Evolutionary conservation across 1,140 invertebrate species (phyloP).

Genomic region (Manduca sexta): DNA sequence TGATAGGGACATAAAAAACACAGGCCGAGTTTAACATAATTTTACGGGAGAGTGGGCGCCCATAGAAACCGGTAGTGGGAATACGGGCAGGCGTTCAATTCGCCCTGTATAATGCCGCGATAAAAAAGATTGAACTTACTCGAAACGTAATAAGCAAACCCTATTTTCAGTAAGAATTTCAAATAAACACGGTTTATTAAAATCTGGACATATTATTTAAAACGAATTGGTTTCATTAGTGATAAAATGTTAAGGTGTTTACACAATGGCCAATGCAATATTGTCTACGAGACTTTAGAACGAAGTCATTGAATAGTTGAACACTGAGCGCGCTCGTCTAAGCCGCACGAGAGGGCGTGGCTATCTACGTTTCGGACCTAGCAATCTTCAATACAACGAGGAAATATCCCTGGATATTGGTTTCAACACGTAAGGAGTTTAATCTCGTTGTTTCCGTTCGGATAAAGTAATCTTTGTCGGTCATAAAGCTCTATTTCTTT

Average conservation of each 20-base stretch:
- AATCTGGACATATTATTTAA: not conserved
- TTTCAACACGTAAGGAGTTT: conserved; percentile 27
- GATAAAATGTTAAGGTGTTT: too few species aligned
- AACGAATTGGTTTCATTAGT: too few species aligned
- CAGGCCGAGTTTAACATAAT: conserved; percentile 61
- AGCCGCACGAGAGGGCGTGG: not conserved
- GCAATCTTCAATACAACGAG: conserved; percentile 6
- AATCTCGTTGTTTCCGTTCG: conserved; percentile 24
- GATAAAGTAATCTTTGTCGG: conserved; percentile 22
- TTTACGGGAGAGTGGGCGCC: conserved; percentile 52
- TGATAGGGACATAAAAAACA: conserved; percentile 46
- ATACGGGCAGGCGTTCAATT: conserved; percentile 48
- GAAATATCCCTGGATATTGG: conserved; percentile 32
- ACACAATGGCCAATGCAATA: too few species aligned
- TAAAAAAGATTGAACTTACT: conserved; percentile 68
- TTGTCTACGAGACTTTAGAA: too few species aligned
- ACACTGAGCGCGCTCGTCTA: too few species aligned
- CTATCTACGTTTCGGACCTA: conserved; percentile 10
- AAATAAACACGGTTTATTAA: conserved; percentile 34
- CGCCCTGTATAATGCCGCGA: conserved; percentile 52
- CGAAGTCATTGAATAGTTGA: too few species aligned
- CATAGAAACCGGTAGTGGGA: conserved; percentile 32
- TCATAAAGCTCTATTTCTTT: too few species aligned
- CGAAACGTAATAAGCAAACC: conserved; percentile 51
- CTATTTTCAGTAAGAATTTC: conserved; percentile 32